Evolutionary conservation across 1,140 invertebrate genomes (phyloP), one percentile per base, ranked within the genome.

Genomic region (Caenorhabditis briggsae): DNA sequence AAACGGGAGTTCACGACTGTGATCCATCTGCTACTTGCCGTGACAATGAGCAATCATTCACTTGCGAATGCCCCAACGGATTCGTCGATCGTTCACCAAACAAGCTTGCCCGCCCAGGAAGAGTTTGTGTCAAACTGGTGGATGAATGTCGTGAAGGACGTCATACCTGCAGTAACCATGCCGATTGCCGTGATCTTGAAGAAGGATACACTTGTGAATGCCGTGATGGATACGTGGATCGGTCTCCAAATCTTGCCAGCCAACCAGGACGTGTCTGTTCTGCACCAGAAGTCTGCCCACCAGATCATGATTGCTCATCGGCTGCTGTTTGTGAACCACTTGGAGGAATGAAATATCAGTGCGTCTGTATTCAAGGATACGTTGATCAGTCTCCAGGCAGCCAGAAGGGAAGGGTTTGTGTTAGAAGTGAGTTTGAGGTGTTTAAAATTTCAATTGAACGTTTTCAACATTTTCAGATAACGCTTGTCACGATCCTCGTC

Each of bases 121-220:
- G 91, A 41, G 90, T 92, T n/a, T 92, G 91, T 83, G 92, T 92
- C 3, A 87, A 90, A 85, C 84, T 90, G 33, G 88, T 86, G 18
- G 91, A 92, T 83, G 91, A 92, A 87, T 92, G 91, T 61, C 83
- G 84, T 53, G 86, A 84, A 18, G 87, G 83, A 20, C 70, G 90
- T 25, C 90, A 92, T 65, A 92, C 92, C 9, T 92, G 91, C 87
- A 89, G 87, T 56, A 46, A 89, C 41, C 89, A 92, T 25, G 91
- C 91, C 23, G 91, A 91, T 56, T 92, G 91, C 70, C 89, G 91
- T 20, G 92, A 92, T 85, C 84, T 92, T 18, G 91, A 92, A 88
- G 91, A 92, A 65, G 90, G 91, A n/a, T 92, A 92, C 65, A 92
- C 91, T 18, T 92, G 91, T 82, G 92, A 92, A 85, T 92, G 91